Evolutionary conservation across 2,113 vertebrate genomes (phyloP), one percentile per base, ranked within the genome.

Genomic region (Pygoscelis adeliae): DNA sequence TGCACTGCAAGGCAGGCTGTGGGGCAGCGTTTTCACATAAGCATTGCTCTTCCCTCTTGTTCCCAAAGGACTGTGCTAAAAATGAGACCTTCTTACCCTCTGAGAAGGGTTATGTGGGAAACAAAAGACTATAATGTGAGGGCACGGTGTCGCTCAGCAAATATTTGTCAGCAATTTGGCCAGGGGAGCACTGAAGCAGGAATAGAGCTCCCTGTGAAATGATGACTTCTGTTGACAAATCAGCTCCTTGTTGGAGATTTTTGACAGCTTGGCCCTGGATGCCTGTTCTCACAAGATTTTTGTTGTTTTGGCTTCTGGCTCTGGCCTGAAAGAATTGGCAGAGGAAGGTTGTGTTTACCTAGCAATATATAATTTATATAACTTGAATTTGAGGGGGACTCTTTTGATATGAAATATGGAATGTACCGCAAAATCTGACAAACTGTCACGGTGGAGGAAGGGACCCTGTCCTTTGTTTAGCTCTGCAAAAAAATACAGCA

Each of bases 291-390:
- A 77, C 81, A 95, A 90, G 49, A 83, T 53, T 96, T 91, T 92
- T 96, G 36, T 88, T 95, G 52, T 73, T 94, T 93, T 91, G 83
- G 61, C 81, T 89, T 82, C 78, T 83, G 78, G 58, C 25, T 94
- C 53, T 90, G 81, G 18, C 71, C 84, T 89, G 72, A 92, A 91
- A 95, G 77, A 79, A 72, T 76, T 80, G 91, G 58, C 66, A 87
- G 74, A 94, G 66, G 87, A 91, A 93, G 94, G 83, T 95, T 18
- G 1, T 91, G 73, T 95, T 96, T 96, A 87, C 94, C 61, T 67
- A 83, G 81, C 26, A 79, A 89, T 80, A 82, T 46, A 72, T 85
- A 85, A 91, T 91, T 96, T 93, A 95, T 95, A 59, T 32, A 85
- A 83, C 66, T 76, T 72, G 87, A 62, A 91, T 90, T 49, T 85